Evolutionary conservation across 2,888 invertebrate species (phyloP), one percentile per base, ranked within the genome.

Genomic region (Aromia moschata): DNA sequence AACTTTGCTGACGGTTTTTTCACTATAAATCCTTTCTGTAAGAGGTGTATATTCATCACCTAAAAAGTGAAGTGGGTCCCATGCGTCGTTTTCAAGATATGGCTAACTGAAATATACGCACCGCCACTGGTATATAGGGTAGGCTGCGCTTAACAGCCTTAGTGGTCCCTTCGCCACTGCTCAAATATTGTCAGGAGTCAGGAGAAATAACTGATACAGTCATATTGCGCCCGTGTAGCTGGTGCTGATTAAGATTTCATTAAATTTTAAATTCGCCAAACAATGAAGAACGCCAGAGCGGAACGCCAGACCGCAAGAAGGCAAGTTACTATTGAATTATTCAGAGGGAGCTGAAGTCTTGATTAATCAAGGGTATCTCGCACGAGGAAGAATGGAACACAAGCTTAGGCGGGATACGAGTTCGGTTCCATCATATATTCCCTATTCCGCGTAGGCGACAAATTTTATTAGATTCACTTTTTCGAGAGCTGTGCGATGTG

Each of bases 381-480:
- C 16, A 41, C 20, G 30, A 40, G 20, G 33, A 15, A 31, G 30
- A 31, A 17, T 52, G 20, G 30, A 49, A 49, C 16, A 38, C 15
- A 49, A 49, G 38, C 40, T 25, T 14, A 38, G 4, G 25, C 40
- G 38, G 40, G 38, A 49, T 38, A 25, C 25, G 20, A 37, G 49
- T 49, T 38, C 16, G 20, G 5, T 49, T 40, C 25, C 15, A 10
- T 15, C 38, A 30, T 49, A 15, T 38, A 38, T 14, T 30, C 33
- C 38, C 14, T 11, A 3, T 60, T 47, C 53, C 51, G 57, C 41
- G 20, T 40, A 56, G 49, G 40, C 47, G 56, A 57, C 62, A 67
- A 62, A 65, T 68, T 65, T 67, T 67, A 70, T 69, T 65, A 64
- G 64, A 66, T 65, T 62, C 64, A 64, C 60, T 68, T 67, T 69